Base-by-base conservation (phyloP, 2,113 vertebrate species). In the Ctenodactylus gundi region DNA sequence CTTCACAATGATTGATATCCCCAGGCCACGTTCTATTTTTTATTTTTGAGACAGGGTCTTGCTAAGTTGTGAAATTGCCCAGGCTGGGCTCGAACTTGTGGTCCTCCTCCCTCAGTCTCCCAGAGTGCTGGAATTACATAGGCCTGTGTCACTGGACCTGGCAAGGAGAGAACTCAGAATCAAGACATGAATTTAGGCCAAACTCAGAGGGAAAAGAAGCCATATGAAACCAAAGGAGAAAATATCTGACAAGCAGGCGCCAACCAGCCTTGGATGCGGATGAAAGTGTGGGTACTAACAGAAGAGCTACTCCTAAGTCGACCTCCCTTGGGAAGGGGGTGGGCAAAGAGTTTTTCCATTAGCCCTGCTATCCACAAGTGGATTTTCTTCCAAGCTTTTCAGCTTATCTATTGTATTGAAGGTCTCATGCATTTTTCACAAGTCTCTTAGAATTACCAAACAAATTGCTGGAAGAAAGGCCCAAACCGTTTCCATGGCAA, bases 391-490 rank as follows among this genome's bases (percentile, higher is more conserved):
- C 87, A 49, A 29, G 93, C 44, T n/a, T 94, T 68, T 82, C 7
- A 29, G 87, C 64, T 95, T 39, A 68, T 89, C 18, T 53, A 31
- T 90, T 75, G 70, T 31, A 85, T 15, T 20, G 39, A 0, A 1
- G n/a, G 6, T 34, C 34, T 81, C 95, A 88, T 89, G 96, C 1
- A 18, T 93, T 97, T 80, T 96, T 76, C 84, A 94, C 91, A 94
- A 95, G 36, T 80, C 67, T 94, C 58, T 76, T 15, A 93, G 88
- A 97, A 96, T 57, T 39, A 67, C 73, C 96, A 34, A 94, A 82
- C 36, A 5, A 91, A 93, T 51, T 88, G 60, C 72, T 86, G 92
- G 90, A 60, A 88, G 58, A 62, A 60, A 95, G 60, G n/a, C 83
- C 31, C 77, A 82, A 64, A 60, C 23, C 8, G 75, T 96, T 94